A percentile compares a stretch with the other conserved stretches of the same genome.
phyloP scores from a whole-genome alignment of 2,797 vertebrate genomes.

The Parotocinclus haroldoi region DNA sequence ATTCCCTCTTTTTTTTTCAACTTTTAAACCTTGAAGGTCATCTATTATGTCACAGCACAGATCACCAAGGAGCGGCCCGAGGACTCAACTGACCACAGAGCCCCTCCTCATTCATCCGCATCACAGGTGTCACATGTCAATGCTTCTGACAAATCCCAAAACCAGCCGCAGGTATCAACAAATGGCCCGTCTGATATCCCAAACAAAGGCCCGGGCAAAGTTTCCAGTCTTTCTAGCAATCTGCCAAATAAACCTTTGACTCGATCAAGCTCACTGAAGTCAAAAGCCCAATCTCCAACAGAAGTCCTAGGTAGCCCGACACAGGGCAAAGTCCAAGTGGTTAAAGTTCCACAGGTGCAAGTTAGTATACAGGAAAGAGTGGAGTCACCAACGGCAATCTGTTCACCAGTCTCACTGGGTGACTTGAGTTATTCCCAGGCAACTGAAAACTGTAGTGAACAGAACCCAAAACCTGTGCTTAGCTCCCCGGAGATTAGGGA shows the following conservation, averaged over 20 bases:
- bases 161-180: constrained; percentile 52
- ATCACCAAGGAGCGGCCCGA: constrained; percentile 70
- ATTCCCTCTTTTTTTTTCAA: constrained; percentile 25
- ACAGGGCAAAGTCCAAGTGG: constrained; percentile 50
- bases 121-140: constrained; percentile 79
- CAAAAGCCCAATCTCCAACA: constrained; percentile 54
- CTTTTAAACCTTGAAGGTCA: constrained; percentile 64
- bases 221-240: constrained; percentile 44
- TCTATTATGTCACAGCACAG: constrained; percentile 78
- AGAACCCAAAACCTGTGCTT: constrained; percentile 57
- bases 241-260: constrained; percentile 59
- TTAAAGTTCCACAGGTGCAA: constrained; percentile 41
- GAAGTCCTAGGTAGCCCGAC: constrained; percentile 60
- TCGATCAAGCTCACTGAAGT: constrained; percentile 60
- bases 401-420: constrained; percentile 33
- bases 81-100: constrained; percentile 61
- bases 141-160: constrained; percentile 74
- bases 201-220: constrained; percentile 24
- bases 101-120: constrained; percentile 56
- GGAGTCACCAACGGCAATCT: constrained; percentile 50
- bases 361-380: constrained; percentile 64
- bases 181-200: constrained; percentile 21
- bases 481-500: constrained; percentile 52
- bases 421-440: constrained; percentile 5
- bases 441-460: constrained; percentile 3